These are phyloP conservation scores for Crotalus horridus DNA, from an alignment of 2,113 vertebrate genomes.

Conservation along the genomic window DNA sequence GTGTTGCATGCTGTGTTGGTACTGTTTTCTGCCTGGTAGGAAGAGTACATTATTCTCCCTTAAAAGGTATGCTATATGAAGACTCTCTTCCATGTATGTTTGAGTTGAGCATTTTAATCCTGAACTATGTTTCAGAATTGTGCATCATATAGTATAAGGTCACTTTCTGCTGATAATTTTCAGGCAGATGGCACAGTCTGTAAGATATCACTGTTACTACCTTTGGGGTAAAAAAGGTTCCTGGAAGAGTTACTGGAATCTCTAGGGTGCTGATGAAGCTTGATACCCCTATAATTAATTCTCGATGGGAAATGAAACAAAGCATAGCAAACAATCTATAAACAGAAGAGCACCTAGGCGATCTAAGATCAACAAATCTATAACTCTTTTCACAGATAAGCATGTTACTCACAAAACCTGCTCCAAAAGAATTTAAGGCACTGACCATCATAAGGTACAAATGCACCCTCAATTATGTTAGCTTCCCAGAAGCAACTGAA, in stretches of 20 bases:
- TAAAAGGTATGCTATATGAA: not conserved
- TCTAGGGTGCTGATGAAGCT: not conserved
- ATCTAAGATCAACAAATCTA: not conserved
- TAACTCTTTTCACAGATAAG: not conserved
- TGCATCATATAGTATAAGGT: not conserved
- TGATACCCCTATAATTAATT: not conserved
- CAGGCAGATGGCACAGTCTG: not conserved
- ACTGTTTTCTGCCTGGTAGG: not conserved
- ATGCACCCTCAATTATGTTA: not conserved
- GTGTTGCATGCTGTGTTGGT: not conserved
- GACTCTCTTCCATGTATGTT: not conserved
- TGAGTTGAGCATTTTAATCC: not conserved
- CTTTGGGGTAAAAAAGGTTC: not conserved
- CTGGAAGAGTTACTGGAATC: not conserved
- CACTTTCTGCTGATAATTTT: not conserved
- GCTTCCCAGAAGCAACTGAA: not conserved
- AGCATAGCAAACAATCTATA: not conserved
- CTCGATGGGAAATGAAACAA: not conserved
- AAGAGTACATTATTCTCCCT: not conserved
- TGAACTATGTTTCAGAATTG: not conserved
- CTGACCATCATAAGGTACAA: not conserved
- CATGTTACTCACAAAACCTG: not conserved
- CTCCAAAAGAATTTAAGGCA: not conserved
- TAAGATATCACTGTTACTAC: not conserved
- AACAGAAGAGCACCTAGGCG: not conserved